Base-by-base conservation (phyloP, 2,113 vertebrate genomes). In the Dasyurus viverrinus region DNA sequence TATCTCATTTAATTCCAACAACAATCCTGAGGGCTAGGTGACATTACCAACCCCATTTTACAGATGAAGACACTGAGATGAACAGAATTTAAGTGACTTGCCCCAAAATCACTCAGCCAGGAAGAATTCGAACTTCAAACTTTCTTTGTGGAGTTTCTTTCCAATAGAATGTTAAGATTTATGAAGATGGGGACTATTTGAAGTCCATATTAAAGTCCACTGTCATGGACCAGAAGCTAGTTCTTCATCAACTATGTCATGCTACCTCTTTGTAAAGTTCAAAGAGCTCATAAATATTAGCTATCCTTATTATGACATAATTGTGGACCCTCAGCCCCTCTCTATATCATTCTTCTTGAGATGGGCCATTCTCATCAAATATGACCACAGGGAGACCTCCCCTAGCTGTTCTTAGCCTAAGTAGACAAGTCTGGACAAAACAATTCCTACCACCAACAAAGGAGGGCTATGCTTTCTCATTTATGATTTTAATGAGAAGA, bases 381-480 rank as follows among this genome's bases (percentile, higher is more conserved):
- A 5, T 22, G 60, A 94, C 30, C n/a, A 90, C 95, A 92, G 92
- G 94, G 30, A 68, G 68, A n/a, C 30, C 68, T 22, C 52, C 53
- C 90, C 90, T 92, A 57, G 46, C 92, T 94, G 95, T 91, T 89
- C 95, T 94, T 9, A 14, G 54, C 11, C 10, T 95, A 55, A 95
- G 97, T 94, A 96, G 94, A 95, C 96, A 93, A 52, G 25, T 95
- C 98, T 98, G 91, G 96, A 96, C 96, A 98, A 98, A 98, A 98
- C 96, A 98, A 98, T 98, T 94, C 52, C 91, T 94, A 54, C 95
- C 60, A 30, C 60, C 92, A 89, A 76, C 91, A 96, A 92, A 93
- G 96, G 95, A 98, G 96, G 92, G n/a, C 50, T 52, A 14, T 8
- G 48, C 54, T 94, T 16, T 68, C 76, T 95, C 95, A 91, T 22